These are phyloP conservation scores for Onychomys leucogaster DNA, from an alignment of 2,797 vertebrate genomes.

Conservation along the genomic window DNA sequence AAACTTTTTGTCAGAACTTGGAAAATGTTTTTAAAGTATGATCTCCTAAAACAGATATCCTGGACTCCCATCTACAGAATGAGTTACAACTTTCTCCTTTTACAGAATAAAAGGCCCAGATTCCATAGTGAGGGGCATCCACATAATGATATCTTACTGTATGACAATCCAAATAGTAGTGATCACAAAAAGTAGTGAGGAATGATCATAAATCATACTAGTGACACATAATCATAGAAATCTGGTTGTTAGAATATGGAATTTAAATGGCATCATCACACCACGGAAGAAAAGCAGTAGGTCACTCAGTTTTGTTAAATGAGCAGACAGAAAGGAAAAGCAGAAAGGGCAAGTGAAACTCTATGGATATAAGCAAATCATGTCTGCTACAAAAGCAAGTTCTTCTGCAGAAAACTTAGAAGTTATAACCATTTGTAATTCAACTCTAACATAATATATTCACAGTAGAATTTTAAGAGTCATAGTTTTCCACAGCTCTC, in stretches of 20 bases:
- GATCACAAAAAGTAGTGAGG: conserved; percentile 40
- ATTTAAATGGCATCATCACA: conserved; percentile 42
- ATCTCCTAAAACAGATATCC: conserved; percentile 43
- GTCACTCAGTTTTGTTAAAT: not conserved
- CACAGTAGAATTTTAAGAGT: conserved; percentile 61
- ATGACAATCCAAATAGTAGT: conserved; percentile 42
- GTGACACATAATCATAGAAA: conserved; percentile 49
- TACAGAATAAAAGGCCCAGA: conserved; percentile 52
- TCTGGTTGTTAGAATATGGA: conserved; percentile 41
- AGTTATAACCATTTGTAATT: conserved; percentile 64
- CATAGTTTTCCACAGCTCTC: conserved; percentile 62
- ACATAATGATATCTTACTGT: conserved; percentile 38
- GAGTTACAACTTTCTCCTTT: conserved; percentile 58
- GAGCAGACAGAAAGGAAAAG: conserved; percentile 36
- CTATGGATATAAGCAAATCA: conserved; percentile 32
- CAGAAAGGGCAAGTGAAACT: conserved; percentile 56
- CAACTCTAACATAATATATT: conserved; percentile 64
- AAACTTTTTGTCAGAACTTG: not conserved
- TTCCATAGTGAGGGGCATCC: not conserved
- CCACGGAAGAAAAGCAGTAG: conserved; percentile 36
- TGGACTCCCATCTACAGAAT: conserved; percentile 15
- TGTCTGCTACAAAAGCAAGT: conserved; percentile 42
- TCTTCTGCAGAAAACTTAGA: conserved; percentile 50
- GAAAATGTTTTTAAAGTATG: conserved; percentile 53
- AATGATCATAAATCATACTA: conserved; percentile 47